Conservation (phyloP, 2,797 vertebrate genomes). For the Botia almorhae region DNA sequence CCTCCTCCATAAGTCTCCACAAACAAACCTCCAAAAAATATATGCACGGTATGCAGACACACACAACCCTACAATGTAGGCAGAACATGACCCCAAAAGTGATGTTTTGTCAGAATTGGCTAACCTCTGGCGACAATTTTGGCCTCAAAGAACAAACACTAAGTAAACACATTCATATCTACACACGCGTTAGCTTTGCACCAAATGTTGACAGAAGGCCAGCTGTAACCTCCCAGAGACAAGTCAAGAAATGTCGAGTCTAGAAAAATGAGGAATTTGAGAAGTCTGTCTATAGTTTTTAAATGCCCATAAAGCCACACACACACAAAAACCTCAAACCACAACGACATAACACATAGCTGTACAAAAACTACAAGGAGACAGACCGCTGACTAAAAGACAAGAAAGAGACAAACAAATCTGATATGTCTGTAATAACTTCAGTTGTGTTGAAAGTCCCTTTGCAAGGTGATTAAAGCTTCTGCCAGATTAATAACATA, state of each 20-base stretch:
- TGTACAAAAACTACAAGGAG: conserved; percentile 17
- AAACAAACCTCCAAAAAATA: no score
- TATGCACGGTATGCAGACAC: no score
- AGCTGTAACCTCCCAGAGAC: conserved; percentile 7
- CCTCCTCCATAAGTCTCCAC: no score
- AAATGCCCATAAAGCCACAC: conserved; percentile 36
- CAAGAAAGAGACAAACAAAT: background rate
- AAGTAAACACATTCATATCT: background rate
- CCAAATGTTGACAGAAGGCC: background rate
- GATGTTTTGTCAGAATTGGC: background rate
- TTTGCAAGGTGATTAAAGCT: background rate
- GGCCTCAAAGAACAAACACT: background rate
- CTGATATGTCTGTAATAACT: background rate
- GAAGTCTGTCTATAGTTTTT: conserved; percentile 39
- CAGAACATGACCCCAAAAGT: background rate
- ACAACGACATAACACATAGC: conserved; percentile 42
- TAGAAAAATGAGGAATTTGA: conserved; percentile 38
- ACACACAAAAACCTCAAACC: conserved; percentile 45
- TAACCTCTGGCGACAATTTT: background rate
- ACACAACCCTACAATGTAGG: no score
- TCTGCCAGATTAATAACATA: no score
- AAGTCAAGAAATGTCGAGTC: conserved; percentile 31
- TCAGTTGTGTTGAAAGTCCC: background rate
- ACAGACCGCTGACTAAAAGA: background rate
- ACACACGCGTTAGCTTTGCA: background rate